These are phyloP conservation scores for Notamacropus eugenii DNA, from an alignment of 2,797 vertebrate genomes.

Conservation along the genomic window DNA sequence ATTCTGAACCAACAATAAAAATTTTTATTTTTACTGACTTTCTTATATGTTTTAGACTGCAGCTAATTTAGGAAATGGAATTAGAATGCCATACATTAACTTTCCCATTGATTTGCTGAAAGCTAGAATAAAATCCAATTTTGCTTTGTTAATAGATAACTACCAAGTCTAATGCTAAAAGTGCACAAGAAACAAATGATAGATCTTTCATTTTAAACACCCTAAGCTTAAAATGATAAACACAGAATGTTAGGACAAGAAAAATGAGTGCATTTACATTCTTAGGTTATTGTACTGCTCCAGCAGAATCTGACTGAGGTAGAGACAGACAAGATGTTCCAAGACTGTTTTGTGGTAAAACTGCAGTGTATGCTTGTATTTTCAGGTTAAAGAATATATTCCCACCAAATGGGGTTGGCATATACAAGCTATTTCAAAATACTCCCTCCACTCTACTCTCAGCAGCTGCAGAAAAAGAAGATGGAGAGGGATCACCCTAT, in stretches of 20 bases:
- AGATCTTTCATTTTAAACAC: neutral
- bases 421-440: neutral
- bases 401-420: neutral
- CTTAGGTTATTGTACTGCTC: neutral
- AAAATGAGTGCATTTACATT: neutral
- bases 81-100: conserved; percentile 10
- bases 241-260: neutral
- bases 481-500: neutral
- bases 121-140: neutral
- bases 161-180: neutral
- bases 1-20: neutral
- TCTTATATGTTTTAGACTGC: neutral
- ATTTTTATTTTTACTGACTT: neutral
- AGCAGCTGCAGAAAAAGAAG: neutral
- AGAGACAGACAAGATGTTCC: neutral
- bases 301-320: neutral
- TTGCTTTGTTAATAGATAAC: neutral
- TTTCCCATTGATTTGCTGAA: conserved; percentile 46
- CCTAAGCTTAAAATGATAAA: neutral
- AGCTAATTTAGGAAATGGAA: neutral
- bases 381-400: neutral
- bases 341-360: neutral
- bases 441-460: neutral
- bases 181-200: neutral
- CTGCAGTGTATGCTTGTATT: neutral